phyloP scores from a whole-genome alignment of 2,113 vertebrate species.

The Psittacus erithacus region DNA sequence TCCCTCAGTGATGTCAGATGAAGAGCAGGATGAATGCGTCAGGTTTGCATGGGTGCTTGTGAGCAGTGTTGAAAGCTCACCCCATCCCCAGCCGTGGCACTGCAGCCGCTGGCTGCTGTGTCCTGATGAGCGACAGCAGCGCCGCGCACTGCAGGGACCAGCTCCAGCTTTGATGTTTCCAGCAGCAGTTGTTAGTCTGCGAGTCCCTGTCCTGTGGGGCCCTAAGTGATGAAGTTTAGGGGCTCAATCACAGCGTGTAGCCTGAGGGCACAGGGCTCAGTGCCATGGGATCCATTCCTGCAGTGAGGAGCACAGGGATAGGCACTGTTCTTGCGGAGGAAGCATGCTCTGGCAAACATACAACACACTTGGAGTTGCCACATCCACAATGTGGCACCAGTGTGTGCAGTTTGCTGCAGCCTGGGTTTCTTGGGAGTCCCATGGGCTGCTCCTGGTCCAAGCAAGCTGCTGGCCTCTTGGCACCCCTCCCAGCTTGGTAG shows the following conservation, averaged over 20 bases:
- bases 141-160: constrained; percentile 26
- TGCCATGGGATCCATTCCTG: not conserved
- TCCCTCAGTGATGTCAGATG: not conserved
- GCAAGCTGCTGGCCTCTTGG: constrained; percentile 64
- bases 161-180: constrained; percentile 53
- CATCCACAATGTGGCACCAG: constrained; percentile 69
- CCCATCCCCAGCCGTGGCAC: not conserved
- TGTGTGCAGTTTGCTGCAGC: constrained; percentile 52
- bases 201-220: constrained; percentile 6
- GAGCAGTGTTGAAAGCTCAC: constrained; percentile 37
- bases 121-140: constrained; percentile 25
- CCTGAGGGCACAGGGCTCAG: not conserved
- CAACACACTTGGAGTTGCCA: constrained; percentile 40
- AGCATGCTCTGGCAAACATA: not conserved
- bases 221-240: constrained; percentile 34
- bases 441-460: constrained; percentile 57
- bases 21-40: not conserved
- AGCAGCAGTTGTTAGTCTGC: not conserved
- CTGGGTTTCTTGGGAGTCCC: constrained; percentile 58
- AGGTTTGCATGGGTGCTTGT: not conserved
- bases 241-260: not conserved
- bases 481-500: constrained; percentile 64
- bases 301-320: not conserved
- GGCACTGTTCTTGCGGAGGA: not conserved
- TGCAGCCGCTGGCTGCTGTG: constrained; percentile 2